phyloP scores from a whole-genome alignment of 2,888 invertebrate species.

The Cylindroiulus punctatus region DNA sequence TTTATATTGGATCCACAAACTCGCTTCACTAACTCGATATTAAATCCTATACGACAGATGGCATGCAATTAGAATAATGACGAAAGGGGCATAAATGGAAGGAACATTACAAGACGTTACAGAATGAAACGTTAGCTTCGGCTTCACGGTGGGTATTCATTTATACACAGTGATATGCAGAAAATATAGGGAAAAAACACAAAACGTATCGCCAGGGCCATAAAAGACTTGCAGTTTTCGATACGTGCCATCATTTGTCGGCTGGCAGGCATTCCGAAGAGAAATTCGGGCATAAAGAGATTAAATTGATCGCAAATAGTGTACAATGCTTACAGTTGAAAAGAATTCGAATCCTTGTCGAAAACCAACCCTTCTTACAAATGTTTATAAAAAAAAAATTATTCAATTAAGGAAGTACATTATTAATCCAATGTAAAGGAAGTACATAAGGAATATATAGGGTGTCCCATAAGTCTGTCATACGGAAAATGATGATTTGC shows the following conservation, averaged over 20 bases:
- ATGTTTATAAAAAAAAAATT: background rate
- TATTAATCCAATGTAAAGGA: too few species aligned
- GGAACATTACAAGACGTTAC: slow-evolving; percentile 42
- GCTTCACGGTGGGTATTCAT: slow-evolving; percentile 22
- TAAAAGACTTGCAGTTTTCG: slow-evolving; percentile 28
- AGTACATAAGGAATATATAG: too few species aligned
- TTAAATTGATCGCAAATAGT: background rate
- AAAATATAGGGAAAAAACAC: background rate
- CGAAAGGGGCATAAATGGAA: slow-evolving; percentile 34
- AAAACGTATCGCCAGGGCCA: background rate
- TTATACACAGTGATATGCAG: slow-evolving; percentile 38
- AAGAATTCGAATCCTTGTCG: background rate
- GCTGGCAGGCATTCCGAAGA: background rate
- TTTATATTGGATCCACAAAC: slow-evolving; percentile 34
- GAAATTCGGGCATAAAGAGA: background rate
- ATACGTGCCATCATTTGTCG: background rate
- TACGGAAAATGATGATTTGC: too few species aligned
- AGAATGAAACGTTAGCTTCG: background rate
- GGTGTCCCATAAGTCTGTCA: too few species aligned
- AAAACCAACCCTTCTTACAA: background rate
- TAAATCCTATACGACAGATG: slow-evolving; percentile 49
- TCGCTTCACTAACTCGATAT: slow-evolving; percentile 49
- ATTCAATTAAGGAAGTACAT: background rate
- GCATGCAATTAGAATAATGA: slow-evolving; percentile 49
- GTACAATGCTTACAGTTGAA: background rate